Base-by-base conservation (phyloP, 2,797 vertebrate genomes). In the Neomorphus geoffroyi region DNA sequence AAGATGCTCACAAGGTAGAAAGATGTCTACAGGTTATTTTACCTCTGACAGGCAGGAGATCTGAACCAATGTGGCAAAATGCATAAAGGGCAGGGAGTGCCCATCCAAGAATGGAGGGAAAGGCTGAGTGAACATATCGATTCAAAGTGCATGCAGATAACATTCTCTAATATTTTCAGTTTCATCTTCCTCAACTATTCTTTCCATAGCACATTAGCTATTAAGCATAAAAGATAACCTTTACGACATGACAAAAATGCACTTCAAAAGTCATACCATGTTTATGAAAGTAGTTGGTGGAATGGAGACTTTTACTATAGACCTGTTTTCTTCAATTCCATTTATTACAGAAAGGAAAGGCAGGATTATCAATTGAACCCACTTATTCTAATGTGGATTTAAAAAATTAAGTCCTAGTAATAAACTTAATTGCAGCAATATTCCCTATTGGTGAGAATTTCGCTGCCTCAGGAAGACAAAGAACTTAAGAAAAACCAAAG, bases 131-230 rank as follows among this genome's bases (percentile, higher is more conserved):
- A 86, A 24, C 65, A 89, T 79, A 64, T 15, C 53, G 78, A 80
- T 24, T 45, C 32, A 21, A 88, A 79, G 73, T 7, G 54, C 6
- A 2, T 5, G 53, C 48, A 48, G 39, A 7, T 79, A 73, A 66
- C 32, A 0, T 43, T 48, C 75, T 83, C 46, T 43, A 54, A 39
- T 82, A 80, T 48, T 87, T 88, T 62, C 78, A 16, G n/a, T 89
- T 93, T 88, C 19, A 70, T 62, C 58, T 56, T 65, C 74, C 64
- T 91, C 83, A 58, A 18, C 96, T 90, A 88, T 50, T 92, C 85
- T 66, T 92, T 66, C 73, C 16, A n/a, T 61, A 96, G 58, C 60
- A 37, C 50, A 37, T 86, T 88, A 93, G 56, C 78, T 57, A 53
- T 75, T 73, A 79, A 66, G 66, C 58, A 53, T 81, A 73, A 91